These are phyloP conservation scores for Diarsia mendica DNA, from an alignment of 2,888 invertebrate species.

Conservation along the genomic window DNA sequence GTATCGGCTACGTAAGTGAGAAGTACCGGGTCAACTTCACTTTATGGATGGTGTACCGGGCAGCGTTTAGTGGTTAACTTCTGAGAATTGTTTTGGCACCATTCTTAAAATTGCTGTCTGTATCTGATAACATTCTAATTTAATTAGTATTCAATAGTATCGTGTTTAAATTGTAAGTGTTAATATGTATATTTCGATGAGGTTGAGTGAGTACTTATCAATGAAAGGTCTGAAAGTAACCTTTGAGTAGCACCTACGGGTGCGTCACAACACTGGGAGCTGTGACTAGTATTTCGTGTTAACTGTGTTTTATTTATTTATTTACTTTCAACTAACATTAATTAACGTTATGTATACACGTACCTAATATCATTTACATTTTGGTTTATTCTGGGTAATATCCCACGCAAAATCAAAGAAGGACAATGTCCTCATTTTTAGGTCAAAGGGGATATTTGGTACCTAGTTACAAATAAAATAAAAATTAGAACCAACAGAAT, in stretches of 20 bases:
- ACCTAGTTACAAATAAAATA: not conserved
- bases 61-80: not conserved
- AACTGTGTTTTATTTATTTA: too few species aligned
- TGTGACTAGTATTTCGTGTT: not conserved
- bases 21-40: slow-evolving; percentile 2
- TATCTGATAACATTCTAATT: not conserved
- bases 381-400: not conserved
- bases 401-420: not conserved
- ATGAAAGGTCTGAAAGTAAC: not conserved
- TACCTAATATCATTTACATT: not conserved
- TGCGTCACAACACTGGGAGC: not conserved
- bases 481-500: not conserved
- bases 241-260: not conserved
- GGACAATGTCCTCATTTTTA: not conserved
- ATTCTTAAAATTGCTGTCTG: not conserved
- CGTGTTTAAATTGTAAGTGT: too few species aligned
- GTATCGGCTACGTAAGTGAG: slow-evolving; percentile 50
- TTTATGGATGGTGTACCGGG: slow-evolving; percentile 7
- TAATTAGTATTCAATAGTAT: not conserved
- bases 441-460: too few species aligned
- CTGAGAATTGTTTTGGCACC: not conserved
- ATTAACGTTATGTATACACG: not conserved
- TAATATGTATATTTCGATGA: not conserved
- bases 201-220: not conserved
- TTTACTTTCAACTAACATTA: too few species aligned